Base-by-base conservation (phyloP, 2,888 invertebrate species). In the Aethes cnicana region DNA sequence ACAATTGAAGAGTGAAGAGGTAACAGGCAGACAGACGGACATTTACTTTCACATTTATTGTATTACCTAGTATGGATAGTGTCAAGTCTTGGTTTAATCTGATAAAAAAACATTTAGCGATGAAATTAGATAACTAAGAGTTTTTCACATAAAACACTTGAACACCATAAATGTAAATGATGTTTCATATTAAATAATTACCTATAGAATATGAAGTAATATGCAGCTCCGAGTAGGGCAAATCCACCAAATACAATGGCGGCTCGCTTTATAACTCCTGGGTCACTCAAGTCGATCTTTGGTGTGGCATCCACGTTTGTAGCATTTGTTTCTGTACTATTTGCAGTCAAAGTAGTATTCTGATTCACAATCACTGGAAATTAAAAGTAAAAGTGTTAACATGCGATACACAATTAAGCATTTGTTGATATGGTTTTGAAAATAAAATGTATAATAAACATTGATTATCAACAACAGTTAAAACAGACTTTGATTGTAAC, bases 191-290 rank as follows among this genome's bases (percentile, higher is more conserved):
- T 26, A 35, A 33, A 42, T 37, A 43, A 49, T 66, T 75, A 90
- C 90, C 79, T 88, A 61, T 89, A 90, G 63, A 88, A 85, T 67
- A 90, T 74, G 55, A 87, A 84, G 64, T 90, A 90, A 63, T 90
- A 90, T 9, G 84, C 84, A 9, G 77, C 63, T 11, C 84, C 89
- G 54, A 90, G 65, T 9, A 90, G 60, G 1, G 81, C 77, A 66
- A 90, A 85, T 32, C 88, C 88, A 46, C 90, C 88, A 62, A 90
- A 90, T 0, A 90, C 90, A 44, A 90, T 90, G 1, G 84, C 61
- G 1, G 81, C 90, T 59, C 90, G 69, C 56, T 82, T 88, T 30
- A 84, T 57, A 20, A 88, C 90, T 23, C 86, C 90, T 0, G 89
- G 85, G 28, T 71, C 80, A 23, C 75, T 80, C 2, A 84, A 55